Conservation (phyloP, 2,797 vertebrate species). For the Parauchenoglanis punctatus region DNA sequence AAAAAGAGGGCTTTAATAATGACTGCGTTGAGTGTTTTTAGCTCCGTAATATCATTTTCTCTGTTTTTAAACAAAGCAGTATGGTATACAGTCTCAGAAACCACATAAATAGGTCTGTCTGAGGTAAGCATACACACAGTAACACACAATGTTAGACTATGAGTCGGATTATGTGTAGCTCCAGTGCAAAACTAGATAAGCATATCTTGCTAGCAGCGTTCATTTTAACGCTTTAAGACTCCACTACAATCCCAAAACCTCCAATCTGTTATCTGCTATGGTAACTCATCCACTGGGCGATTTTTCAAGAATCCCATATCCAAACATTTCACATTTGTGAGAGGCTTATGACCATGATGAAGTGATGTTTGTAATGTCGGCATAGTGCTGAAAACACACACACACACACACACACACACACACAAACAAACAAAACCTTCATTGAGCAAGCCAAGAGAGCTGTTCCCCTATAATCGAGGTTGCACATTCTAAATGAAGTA, state of each 20-base stretch:
- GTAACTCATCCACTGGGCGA: not conserved
- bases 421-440: slow-evolving; percentile 15
- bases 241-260: not conserved
- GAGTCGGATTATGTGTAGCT: not conserved
- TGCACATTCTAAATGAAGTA: slow-evolving; percentile 47
- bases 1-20: not conserved
- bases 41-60: not conserved
- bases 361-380: slow-evolving; percentile 31
- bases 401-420: not conserved
- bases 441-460: slow-evolving; percentile 34
- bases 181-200: not conserved
- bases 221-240: not conserved
- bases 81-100: not conserved
- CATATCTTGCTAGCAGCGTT: not conserved
- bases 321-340: slow-evolving; percentile 41
- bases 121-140: not conserved
- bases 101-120: not conserved
- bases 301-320: slow-evolving; percentile 26
- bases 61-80: not conserved
- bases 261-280: slow-evolving; percentile 1
- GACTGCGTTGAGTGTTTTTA: not conserved
- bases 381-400: slow-evolving; percentile 28
- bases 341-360: slow-evolving; percentile 48
- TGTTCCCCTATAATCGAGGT: slow-evolving; percentile 42
- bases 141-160: not conserved